Percentiles rank a stretch among this genome's conserved stretches.
Conservation (phyloP, 2,797 vertebrate genomes). For the Diplodus sargus region DNA sequence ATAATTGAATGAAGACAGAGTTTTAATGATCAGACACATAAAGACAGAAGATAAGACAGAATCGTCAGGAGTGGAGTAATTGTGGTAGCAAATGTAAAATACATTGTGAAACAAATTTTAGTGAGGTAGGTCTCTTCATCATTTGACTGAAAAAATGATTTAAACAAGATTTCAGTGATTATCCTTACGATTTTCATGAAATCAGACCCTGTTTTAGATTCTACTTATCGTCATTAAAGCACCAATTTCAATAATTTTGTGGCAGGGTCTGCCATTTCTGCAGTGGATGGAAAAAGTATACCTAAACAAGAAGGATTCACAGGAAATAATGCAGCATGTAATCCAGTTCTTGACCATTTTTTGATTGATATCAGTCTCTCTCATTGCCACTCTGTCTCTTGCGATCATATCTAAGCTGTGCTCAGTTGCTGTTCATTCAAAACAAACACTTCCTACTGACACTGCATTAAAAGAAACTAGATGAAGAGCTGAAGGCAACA, state of each 20-base stretch:
- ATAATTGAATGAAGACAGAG: conserved; percentile 1
- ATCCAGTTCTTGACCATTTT: too few relatives aligned
- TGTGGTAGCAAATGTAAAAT: too few relatives aligned
- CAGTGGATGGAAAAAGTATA: neutral
- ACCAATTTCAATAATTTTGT: neutral
- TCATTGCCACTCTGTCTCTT: neutral
- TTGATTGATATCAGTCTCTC: neutral
- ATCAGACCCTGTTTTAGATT: neutral
- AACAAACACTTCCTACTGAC: too few relatives aligned
- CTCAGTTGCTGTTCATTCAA: too few relatives aligned
- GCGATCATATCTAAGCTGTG: neutral
- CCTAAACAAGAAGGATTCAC: neutral
- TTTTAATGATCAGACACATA: neutral
- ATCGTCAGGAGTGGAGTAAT: neutral
- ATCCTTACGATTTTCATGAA: neutral
- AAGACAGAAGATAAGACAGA: neutral
- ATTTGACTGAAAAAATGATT: neutral
- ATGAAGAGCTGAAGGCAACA: too few relatives aligned
- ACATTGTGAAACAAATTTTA: neutral
- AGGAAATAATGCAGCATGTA: neutral
- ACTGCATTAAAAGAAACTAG: too few relatives aligned
- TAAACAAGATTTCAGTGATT: neutral
- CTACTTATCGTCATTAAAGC: neutral
- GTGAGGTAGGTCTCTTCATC: neutral
- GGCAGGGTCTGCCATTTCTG: neutral